Evolutionary conservation across 2,888 invertebrate species (phyloP).

Genomic region (Ophioninae sp.): DNA sequence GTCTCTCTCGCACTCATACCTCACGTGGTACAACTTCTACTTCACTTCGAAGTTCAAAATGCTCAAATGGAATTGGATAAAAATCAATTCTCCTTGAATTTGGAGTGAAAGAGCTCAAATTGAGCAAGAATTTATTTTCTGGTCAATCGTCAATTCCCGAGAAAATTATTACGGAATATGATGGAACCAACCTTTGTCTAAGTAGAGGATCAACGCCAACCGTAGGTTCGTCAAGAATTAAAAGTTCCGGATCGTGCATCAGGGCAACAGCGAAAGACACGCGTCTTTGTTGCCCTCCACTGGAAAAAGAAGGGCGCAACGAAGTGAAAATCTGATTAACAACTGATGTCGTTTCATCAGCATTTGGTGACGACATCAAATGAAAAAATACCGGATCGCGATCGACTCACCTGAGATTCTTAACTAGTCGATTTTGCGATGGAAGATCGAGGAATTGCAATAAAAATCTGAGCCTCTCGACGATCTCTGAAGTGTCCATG

Average conservation of each 20-base stretch:
- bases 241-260: slow-evolving; percentile 95
- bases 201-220: slow-evolving; percentile 96
- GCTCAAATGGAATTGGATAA: too few species aligned
- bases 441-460: slow-evolving; percentile 95
- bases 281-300: slow-evolving; percentile 95
- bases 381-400: slow-evolving; percentile 5
- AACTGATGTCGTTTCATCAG: neutral
- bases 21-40: too few species aligned
- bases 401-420: slow-evolving; percentile 86
- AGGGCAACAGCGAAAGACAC: slow-evolving; percentile 96
- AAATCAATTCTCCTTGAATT: too few species aligned
- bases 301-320: slow-evolving; percentile 76
- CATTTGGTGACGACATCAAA: neutral
- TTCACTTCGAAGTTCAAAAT: too few species aligned
- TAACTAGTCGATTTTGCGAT: slow-evolving; percentile 90
- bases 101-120: too few species aligned
- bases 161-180: slow-evolving; percentile 2
- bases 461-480: slow-evolving; percentile 91
- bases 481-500: slow-evolving; percentile 92
- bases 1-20: too few species aligned
- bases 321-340: too few species aligned
- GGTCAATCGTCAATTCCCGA: neutral
- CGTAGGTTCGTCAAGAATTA: slow-evolving; percentile 96
- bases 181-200: slow-evolving; percentile 84
- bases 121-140: too few species aligned